These are phyloP conservation scores for Hymenochirus boettgeri DNA, from an alignment of 2,113 vertebrate species.

Conservation along the genomic window DNA sequence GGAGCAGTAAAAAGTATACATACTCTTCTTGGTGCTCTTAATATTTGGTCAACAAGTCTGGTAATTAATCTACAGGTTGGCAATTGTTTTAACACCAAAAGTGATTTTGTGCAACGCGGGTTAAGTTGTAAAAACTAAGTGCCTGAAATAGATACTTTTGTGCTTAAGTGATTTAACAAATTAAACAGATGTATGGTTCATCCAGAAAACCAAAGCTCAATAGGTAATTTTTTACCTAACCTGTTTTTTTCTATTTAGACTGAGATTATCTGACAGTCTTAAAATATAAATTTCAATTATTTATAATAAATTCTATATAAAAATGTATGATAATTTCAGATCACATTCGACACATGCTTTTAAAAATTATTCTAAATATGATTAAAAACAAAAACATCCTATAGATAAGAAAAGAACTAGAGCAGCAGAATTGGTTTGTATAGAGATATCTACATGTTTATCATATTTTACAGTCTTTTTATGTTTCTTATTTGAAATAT, in stretches of 20 bases:
- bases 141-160: conserved; percentile 4
- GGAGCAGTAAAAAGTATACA: conserved; percentile 52
- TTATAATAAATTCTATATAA: background rate
- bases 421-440: conserved; percentile 41
- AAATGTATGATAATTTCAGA: conserved; percentile 5
- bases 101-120: conserved; percentile 1
- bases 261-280: background rate
- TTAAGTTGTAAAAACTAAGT: background rate
- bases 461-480: conserved; percentile 43
- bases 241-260: background rate
- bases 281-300: conserved; percentile 25
- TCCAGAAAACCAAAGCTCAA: background rate
- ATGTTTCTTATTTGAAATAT: conserved; percentile 50
- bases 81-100: no score
- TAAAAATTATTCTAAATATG: conserved; percentile 32
- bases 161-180: background rate
- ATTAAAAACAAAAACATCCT: conserved; percentile 17
- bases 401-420: conserved; percentile 34
- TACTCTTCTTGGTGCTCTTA: conserved; percentile 60
- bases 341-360: conserved; percentile 8
- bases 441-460: conserved; percentile 18
- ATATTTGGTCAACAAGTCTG: conserved; percentile 61
- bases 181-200: background rate
- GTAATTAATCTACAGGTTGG: conserved; percentile 60
- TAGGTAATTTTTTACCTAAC: conserved; percentile 27